Evolutionary conservation across 1,140 invertebrate species (phyloP), one percentile per base, ranked within the genome.

Genomic region (Drosophila erecta): DNA sequence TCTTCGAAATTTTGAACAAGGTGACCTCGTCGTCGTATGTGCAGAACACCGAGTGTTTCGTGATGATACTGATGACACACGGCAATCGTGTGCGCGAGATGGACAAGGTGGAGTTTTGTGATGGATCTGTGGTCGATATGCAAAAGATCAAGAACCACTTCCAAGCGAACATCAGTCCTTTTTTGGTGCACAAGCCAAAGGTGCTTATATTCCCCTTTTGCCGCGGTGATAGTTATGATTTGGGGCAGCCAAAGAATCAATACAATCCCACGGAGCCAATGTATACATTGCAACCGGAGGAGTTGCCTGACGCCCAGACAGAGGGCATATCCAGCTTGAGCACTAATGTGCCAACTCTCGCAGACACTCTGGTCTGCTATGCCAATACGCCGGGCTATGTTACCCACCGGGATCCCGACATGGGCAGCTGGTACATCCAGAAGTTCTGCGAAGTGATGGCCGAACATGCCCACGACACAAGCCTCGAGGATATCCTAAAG

Each of bases 161-260:
- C 80, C 94, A 94, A 44, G 93, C 95, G 58, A 77, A 92, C 12
- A 93, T 93, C 51, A 95, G 95, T 81, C 93, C 93, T 1, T 55
- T 92, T 57, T 92, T 97, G 33, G 79, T 91, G 0, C 93, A 93
- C 41, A 95, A 96, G 81, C 96, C 96, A 43, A 97, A 97, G 92
- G 94, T 97, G 67, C 96, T 97, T 75, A 94, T 97, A 38, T 96
- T 96, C 81, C 96, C 97, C 90, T 94, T 94, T 44, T 97, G 96
- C 91, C 94, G 92, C 8, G 92, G 92, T 8, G 46, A 81, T 12
- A 33, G 41, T 7, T 50, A 71, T 2, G 93, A 93, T 70, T 56
- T 49, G 40, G 92, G 92, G 0, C 43, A 74, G 6, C 38, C 55
- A 0, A 33, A 38, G 3, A 46, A 22, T 27, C 33, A 47, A 1